Evolutionary conservation across 2,888 invertebrate species (phyloP).

Genomic region (Atrina japonica): DNA sequence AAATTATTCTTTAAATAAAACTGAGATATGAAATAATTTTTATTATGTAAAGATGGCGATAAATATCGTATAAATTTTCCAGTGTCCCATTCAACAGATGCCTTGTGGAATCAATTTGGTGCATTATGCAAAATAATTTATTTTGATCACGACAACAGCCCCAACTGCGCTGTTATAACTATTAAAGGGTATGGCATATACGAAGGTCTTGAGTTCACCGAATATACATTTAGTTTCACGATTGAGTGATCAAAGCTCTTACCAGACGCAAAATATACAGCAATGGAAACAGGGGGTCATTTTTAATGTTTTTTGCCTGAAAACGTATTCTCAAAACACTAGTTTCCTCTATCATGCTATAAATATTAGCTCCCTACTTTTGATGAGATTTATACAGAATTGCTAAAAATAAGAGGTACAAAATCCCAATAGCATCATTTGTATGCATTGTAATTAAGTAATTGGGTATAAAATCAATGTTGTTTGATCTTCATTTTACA

Average conservation of each 20-base stretch:
- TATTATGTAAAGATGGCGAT: slow-evolving; percentile 1
- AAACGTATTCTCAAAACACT: background rate
- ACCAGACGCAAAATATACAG: background rate
- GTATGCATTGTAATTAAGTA: slow-evolving; percentile 26
- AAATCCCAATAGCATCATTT: too few relatives aligned
- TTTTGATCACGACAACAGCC: slow-evolving; percentile 7
- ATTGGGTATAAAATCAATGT: slow-evolving; percentile 24
- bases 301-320: slow-evolving; percentile 14
- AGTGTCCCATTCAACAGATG: slow-evolving; percentile 11
- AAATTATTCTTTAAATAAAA: too few relatives aligned
- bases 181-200: slow-evolving; percentile 14
- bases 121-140: slow-evolving; percentile 25
- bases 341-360: too few relatives aligned
- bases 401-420: too few relatives aligned
- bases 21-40: too few relatives aligned
- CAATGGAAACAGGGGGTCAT: slow-evolving; percentile 11
- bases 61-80: slow-evolving; percentile 17
- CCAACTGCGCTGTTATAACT: slow-evolving; percentile 5
- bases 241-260: slow-evolving; percentile 20
- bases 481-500: slow-evolving; percentile 18
- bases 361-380: too few relatives aligned
- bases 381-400: too few relatives aligned
- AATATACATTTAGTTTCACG: slow-evolving; percentile 27
- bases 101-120: slow-evolving; percentile 21
- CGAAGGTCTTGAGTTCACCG: slow-evolving; percentile 14